Conservation (phyloP, 2,888 invertebrate genomes). For the Aphodius granarius region DNA sequence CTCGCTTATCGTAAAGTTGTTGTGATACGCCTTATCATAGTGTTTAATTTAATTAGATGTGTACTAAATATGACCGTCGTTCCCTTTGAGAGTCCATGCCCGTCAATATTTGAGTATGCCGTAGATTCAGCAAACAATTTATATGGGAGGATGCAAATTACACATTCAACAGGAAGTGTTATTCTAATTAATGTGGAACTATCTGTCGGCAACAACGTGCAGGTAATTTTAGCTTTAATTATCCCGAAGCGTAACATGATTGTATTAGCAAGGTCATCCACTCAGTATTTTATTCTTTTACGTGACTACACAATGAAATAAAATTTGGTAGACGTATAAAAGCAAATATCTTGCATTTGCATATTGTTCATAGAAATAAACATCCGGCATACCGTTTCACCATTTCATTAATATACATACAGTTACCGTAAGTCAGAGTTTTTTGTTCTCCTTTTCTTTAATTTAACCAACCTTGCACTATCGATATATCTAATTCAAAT, state of each 20-base stretch:
- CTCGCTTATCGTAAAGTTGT: not conserved
- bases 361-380: no score
- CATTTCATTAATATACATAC: no score
- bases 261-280: no score
- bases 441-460: no score
- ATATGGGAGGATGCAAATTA: slow-evolving; percentile 52
- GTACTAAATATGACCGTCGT: not conserved
- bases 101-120: slow-evolving; percentile 50
- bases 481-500: no score
- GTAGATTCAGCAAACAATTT: slow-evolving; percentile 51
- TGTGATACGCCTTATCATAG: not conserved
- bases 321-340: no score
- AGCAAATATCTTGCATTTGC: no score
- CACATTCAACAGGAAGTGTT: slow-evolving; percentile 40
- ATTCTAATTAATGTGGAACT: slow-evolving; percentile 46
- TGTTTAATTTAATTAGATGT: not conserved
- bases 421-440: no score
- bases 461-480: no score
- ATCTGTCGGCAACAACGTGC: slow-evolving; percentile 46
- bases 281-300: no score
- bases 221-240: slow-evolving; percentile 34
- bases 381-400: no score
- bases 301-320: no score
- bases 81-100: slow-evolving; percentile 45
- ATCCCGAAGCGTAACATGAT: not conserved